These are phyloP conservation scores for Beris chalybata DNA, from an alignment of 2,888 invertebrate species.

Conservation along the genomic window DNA sequence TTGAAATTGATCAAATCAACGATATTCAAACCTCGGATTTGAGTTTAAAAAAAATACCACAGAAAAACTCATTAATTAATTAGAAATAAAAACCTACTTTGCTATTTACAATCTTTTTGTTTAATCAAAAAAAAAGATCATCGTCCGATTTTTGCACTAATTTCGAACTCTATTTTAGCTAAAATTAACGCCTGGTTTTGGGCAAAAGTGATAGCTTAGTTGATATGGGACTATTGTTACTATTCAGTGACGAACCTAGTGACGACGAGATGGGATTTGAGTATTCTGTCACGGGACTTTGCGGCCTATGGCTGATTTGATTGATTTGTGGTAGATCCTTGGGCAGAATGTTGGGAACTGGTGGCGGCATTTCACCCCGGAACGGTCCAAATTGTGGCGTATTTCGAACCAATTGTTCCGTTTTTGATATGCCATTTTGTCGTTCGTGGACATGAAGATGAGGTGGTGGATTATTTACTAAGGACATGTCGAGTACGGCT, in stretches of 20 bases:
- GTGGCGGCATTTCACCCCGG: constrained; percentile 71
- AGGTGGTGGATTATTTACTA: constrained; percentile 61
- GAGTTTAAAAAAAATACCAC: constrained; percentile 21
- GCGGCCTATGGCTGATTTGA: constrained; percentile 45
- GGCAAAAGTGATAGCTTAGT: constrained; percentile 34
- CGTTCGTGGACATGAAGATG: constrained; percentile 46
- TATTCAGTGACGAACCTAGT: neutral
- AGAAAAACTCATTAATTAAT: constrained; percentile 15
- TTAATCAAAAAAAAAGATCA: neutral
- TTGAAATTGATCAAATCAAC: neutral
- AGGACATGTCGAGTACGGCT: constrained; percentile 66
- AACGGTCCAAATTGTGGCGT: constrained; percentile 75
- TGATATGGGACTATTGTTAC: constrained; percentile 31
- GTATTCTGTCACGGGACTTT: constrained; percentile 25
- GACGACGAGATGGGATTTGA: constrained; percentile 21
- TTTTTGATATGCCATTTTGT: constrained; percentile 54
- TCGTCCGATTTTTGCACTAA: too few species aligned
- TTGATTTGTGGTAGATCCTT: constrained; percentile 51
- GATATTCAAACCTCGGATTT: neutral
- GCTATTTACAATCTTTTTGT: constrained; percentile 28
- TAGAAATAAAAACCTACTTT: constrained; percentile 14
- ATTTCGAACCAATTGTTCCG: constrained; percentile 65
- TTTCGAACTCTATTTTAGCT: neutral
- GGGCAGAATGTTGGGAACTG: constrained; percentile 57
- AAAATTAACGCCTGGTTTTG: constrained; percentile 17